These are phyloP conservation scores for Ranitomeya variabilis DNA, from an alignment of 2,113 vertebrate genomes.

Conservation along the genomic window DNA sequence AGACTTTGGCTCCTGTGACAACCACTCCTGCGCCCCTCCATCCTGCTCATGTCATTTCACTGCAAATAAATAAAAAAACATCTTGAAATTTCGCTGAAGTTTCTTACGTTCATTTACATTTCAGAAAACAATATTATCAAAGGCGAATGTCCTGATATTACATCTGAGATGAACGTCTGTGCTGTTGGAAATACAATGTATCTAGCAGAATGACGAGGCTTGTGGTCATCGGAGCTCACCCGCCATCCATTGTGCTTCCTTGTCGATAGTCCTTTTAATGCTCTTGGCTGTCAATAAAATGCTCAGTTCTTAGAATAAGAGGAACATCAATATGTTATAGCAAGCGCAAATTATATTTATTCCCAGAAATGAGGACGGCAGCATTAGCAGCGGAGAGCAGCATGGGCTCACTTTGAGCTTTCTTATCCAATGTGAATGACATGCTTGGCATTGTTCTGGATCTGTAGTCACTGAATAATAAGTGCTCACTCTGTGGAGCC, in stretches of 20 bases:
- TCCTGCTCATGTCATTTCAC: too few relatives aligned
- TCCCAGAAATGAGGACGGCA: constrained; percentile 48
- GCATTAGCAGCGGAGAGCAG: constrained; percentile 45
- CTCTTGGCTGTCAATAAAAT: constrained; percentile 40
- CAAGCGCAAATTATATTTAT: constrained; percentile 55
- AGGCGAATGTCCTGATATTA: too few relatives aligned
- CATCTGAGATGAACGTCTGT: too few relatives aligned
- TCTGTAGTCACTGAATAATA: constrained; percentile 40
- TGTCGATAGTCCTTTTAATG: constrained; percentile 27
- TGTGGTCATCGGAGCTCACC: neutral
- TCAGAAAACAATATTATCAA: too few relatives aligned
- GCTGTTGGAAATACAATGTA: neutral
- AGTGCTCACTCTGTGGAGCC: constrained; percentile 1
- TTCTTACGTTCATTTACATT: too few relatives aligned
- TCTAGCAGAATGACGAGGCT: neutral
- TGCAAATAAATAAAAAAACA: too few relatives aligned
- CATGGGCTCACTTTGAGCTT: constrained; percentile 44
- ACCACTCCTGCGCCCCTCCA: too few relatives aligned
- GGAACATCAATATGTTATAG: constrained; percentile 35
- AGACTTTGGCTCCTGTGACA: too few relatives aligned
- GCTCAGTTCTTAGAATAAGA: constrained; percentile 2
- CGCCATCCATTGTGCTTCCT: neutral
- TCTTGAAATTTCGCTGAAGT: too few relatives aligned
- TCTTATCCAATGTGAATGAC: constrained; percentile 47
- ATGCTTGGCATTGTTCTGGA: constrained; percentile 39